Percentiles rank a stretch among this genome's conserved stretches.
These are phyloP conservation scores for Otolemur crassicaudatus DNA, from an alignment of 2,797 vertebrate genomes.

Conservation along the genomic window DNA sequence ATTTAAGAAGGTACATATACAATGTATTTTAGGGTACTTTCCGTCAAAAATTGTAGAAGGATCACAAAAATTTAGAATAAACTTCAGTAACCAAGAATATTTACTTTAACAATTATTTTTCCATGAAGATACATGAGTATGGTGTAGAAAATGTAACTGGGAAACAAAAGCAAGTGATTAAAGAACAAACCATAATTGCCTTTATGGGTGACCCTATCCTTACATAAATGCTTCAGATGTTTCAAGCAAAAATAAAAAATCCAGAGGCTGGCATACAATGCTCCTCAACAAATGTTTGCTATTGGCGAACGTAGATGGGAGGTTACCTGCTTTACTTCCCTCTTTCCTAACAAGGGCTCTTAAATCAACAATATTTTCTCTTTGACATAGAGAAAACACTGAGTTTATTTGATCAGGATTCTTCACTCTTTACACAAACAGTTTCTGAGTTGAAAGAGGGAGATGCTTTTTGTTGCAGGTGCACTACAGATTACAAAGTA, in stretches of 20 bases:
- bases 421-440: background rate
- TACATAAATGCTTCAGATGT: background rate
- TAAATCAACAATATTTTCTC: background rate
- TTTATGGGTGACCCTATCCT: background rate
- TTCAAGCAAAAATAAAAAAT: conserved; percentile 54
- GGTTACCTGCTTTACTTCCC: background rate
- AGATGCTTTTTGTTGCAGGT: background rate
- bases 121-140: background rate
- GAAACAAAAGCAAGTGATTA: conserved; percentile 27
- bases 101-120: background rate
- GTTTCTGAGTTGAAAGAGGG: background rate
- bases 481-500: background rate
- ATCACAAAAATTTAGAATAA: conserved; percentile 12
- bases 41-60: background rate
- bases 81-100: background rate
- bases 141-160: background rate
- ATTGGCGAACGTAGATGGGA: background rate
- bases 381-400: conserved; percentile 12
- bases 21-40: background rate
- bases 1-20: background rate
- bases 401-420: background rate
- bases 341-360: conserved; percentile 19
- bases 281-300: background rate
- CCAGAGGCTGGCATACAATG: background rate
- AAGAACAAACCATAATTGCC: background rate